A percentile compares a stretch with the other conserved stretches of the same genome.
These are phyloP conservation scores for Theodoxus fluviatilis DNA, from an alignment of 2,888 invertebrate species.

Conservation along the genomic window DNA sequence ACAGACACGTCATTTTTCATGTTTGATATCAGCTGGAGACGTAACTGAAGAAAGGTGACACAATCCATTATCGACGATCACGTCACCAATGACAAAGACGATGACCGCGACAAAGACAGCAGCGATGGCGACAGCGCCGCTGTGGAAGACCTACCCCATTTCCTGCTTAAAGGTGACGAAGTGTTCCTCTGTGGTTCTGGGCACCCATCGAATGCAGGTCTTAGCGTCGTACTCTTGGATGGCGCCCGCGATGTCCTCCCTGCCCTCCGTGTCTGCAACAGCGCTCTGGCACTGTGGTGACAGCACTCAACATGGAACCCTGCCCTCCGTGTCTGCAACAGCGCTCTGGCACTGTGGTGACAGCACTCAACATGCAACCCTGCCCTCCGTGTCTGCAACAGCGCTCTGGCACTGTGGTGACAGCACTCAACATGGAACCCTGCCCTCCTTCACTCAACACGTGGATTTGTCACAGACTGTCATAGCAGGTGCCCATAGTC, in stretches of 20 bases:
- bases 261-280: conserved; percentile 34
- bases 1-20: no score
- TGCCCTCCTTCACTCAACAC: conserved; percentile 33
- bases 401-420: not conserved
- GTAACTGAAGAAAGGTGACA: no score
- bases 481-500: no score
- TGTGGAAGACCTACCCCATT: conserved; percentile 35
- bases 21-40: no score
- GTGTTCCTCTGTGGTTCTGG: conserved; percentile 37
- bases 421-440: no score
- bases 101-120: no score
- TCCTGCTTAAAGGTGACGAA: conserved; percentile 40
- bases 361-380: no score
- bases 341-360: not conserved
- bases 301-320: no score
- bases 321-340: conserved; percentile 34
- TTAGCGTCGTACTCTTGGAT: conserved; percentile 42
- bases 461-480: no score
- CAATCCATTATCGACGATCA: no score
- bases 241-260: conserved; percentile 37
- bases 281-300: not conserved
- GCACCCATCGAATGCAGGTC: conserved; percentile 45
- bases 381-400: conserved; percentile 33
- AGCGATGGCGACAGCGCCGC: not conserved
- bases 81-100: no score